These are phyloP conservation scores for Halichoeres trimaculatus DNA, from an alignment of 2,113 vertebrate genomes.

Conservation along the genomic window DNA sequence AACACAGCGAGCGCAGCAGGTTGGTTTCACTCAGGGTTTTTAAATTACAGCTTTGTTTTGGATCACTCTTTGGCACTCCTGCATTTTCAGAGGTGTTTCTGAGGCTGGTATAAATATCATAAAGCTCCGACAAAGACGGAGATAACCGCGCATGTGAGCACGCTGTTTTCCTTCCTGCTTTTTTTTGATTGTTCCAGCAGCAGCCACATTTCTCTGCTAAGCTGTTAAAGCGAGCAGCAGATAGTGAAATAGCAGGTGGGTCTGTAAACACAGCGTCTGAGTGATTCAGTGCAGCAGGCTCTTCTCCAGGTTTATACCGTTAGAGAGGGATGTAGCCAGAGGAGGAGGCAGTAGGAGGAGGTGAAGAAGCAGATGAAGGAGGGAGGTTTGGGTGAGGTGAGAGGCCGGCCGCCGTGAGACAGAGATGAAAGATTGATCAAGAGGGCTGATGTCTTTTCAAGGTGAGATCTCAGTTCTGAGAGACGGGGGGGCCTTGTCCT, in stretches of 20 bases:
- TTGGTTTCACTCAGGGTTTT: not conserved
- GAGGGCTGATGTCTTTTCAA: slow-evolving; percentile 62
- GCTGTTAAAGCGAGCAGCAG: slow-evolving; percentile 41
- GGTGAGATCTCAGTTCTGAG: slow-evolving; percentile 67
- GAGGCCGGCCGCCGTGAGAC: slow-evolving; percentile 45
- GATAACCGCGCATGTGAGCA: not conserved
- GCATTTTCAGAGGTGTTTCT: too few relatives aligned
- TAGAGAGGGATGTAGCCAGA: slow-evolving; percentile 24
- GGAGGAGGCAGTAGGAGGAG: not conserved
- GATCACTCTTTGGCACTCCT: too few relatives aligned
- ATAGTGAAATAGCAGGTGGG: slow-evolving; percentile 53
- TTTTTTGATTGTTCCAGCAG: slow-evolving; percentile 5
- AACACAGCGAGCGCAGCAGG: too few relatives aligned
- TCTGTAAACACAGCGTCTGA: slow-evolving; percentile 59
- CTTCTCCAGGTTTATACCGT: slow-evolving; percentile 40
- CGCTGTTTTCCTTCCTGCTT: not conserved
- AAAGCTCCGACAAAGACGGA: too few relatives aligned
- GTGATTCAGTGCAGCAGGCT: slow-evolving; percentile 54
- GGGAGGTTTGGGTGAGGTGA: not conserved
- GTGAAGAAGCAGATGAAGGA: not conserved
- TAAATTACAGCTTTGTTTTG: not conserved
- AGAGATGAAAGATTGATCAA: slow-evolving; percentile 72
- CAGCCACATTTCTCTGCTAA: slow-evolving; percentile 41
- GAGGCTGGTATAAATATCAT: too few relatives aligned
- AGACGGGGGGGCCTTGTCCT: slow-evolving; percentile 42